These are phyloP conservation scores for Ceryle rudis DNA, from an alignment of 2,797 vertebrate genomes.

Conservation along the genomic window DNA sequence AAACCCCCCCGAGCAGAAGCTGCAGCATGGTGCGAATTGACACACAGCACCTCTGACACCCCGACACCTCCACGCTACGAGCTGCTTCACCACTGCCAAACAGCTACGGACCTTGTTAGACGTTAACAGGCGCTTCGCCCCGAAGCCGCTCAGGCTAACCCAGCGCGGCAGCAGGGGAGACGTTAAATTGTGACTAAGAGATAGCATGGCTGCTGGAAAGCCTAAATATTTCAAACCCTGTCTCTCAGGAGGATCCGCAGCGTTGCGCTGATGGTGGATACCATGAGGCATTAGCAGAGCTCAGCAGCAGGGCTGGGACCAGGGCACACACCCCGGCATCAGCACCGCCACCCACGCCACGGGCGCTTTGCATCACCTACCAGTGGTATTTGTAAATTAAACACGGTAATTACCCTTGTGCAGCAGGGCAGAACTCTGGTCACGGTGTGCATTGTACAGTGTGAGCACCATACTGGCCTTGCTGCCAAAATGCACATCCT, in stretches of 20 bases:
- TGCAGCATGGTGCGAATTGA: accelerated
- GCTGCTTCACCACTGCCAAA: not conserved
- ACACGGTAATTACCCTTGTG: accelerated
- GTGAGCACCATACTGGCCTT: accelerated
- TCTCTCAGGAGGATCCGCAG: accelerated
- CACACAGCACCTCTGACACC: accelerated
- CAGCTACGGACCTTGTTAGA: accelerated
- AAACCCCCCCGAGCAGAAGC: not conserved
- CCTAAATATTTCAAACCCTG: accelerated
- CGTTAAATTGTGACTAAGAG: not conserved
- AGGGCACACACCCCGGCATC: not conserved
- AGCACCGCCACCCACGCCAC: not conserved
- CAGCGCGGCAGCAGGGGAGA: not conserved
- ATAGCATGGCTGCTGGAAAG: accelerated
- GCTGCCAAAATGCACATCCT: not conserved
- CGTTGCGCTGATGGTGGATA: accelerated
- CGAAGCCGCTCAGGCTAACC: not conserved
- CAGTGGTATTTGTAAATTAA: accelerated
- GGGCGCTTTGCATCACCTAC: not conserved
- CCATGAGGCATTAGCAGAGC: not conserved
- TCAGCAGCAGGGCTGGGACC: accelerated
- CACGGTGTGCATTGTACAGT: accelerated
- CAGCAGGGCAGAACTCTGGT: not conserved
- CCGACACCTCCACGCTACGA: accelerated
- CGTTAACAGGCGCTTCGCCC: not conserved